Evolutionary conservation across 2,888 invertebrate genomes (phyloP).

Genomic region (Villa cingulata): DNA sequence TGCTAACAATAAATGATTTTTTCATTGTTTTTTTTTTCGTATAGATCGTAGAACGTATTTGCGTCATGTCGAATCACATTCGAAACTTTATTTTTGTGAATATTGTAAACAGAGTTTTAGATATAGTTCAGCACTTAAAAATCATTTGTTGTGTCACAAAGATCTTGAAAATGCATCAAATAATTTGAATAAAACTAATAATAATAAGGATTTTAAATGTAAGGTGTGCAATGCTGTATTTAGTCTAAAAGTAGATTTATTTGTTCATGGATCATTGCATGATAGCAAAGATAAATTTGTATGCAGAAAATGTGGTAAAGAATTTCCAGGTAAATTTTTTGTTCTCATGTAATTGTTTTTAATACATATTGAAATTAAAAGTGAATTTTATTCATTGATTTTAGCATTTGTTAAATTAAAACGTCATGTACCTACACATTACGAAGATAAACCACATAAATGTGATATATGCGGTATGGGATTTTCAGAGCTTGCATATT

Average conservation of each 20-base stretch:
- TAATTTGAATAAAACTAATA: neutral
- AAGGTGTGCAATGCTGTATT: slow-evolving; percentile 38
- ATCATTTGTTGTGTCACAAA: slow-evolving; percentile 8
- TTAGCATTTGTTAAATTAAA: slow-evolving; percentile 32
- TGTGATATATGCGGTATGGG: slow-evolving; percentile 40
- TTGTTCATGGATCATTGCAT: slow-evolving; percentile 39
- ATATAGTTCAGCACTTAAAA: slow-evolving; percentile 1
- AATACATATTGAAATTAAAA: neutral
- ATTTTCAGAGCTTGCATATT: slow-evolving; percentile 41
- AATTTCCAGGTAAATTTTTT: slow-evolving; percentile 35
- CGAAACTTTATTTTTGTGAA: slow-evolving; percentile 1
- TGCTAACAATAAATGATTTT: neutral
- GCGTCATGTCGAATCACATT: slow-evolving; percentile 2
- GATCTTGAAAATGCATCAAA: neutral
- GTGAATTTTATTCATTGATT: neutral
- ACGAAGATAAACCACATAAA: slow-evolving; percentile 38
- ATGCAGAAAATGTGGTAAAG: slow-evolving; percentile 40
- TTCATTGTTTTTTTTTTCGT: neutral
- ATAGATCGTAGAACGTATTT: slow-evolving; percentile 1
- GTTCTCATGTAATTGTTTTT: neutral
- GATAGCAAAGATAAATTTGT: slow-evolving; percentile 25
- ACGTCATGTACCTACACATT: slow-evolving; percentile 42
- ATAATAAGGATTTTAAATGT: slow-evolving; percentile 25
- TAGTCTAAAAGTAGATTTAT: slow-evolving; percentile 37
- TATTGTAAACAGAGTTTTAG: slow-evolving; percentile 4